Conservation (phyloP, 1,140 invertebrate species). For the Sitophilus oryzae region DNA sequence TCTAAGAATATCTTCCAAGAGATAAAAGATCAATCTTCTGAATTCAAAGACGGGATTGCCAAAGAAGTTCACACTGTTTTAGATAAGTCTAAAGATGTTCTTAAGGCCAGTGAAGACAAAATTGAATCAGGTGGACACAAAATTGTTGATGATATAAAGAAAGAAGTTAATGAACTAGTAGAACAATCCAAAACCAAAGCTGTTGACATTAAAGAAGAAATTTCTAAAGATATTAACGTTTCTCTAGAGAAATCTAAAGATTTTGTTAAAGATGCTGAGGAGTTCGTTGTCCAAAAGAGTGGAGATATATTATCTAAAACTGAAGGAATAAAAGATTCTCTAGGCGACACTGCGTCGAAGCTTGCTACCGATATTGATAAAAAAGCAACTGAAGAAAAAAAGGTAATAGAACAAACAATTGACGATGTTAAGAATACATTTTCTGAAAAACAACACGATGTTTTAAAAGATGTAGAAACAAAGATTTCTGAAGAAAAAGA, state of each 20-base stretch:
- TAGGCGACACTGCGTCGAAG: too few relatives aligned
- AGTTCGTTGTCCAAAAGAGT: neutral
- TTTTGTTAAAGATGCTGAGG: neutral
- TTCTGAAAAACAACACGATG: neutral
- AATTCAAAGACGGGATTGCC: too few relatives aligned
- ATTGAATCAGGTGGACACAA: too few relatives aligned
- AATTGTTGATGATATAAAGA: neutral
- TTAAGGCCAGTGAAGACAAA: too few relatives aligned
- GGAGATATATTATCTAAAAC: constrained; percentile 3
- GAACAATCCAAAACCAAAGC: neutral
- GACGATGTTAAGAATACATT: neutral
- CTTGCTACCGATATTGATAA: neutral
- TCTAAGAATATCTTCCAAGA: too few relatives aligned
- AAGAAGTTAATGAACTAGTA: neutral
- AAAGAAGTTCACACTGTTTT: too few relatives aligned
- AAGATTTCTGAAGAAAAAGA: neutral
- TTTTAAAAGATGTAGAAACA: neutral
- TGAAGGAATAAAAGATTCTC: neutral
- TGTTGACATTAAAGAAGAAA: neutral
- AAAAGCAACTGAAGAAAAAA: neutral
- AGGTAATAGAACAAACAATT: neutral
- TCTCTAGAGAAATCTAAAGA: neutral
- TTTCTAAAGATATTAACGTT: neutral
- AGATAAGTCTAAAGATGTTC: too few relatives aligned
- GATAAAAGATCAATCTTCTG: too few relatives aligned